Evolutionary conservation across 2,888 invertebrate species (phyloP).

Genomic region (Hypselothyrea guttata): DNA sequence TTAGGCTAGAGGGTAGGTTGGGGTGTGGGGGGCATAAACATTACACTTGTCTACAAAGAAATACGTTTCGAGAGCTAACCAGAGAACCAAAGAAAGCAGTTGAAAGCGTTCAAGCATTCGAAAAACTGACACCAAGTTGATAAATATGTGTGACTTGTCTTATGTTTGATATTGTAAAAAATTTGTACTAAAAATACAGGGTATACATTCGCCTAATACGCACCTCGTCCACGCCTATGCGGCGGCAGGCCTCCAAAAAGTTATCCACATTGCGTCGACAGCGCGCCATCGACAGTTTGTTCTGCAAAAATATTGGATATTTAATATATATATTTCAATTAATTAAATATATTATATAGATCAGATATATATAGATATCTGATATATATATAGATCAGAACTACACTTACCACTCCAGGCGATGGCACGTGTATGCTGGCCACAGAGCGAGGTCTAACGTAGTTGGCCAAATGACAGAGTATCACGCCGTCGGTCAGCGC

Average conservation of each 20-base stretch:
- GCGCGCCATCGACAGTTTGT: conserved; percentile 96
- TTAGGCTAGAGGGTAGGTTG: conserved; percentile 9
- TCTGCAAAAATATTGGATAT: too few relatives aligned
- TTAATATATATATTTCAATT: too few relatives aligned
- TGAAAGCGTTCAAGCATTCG: conserved; percentile 20
- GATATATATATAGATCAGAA: too few relatives aligned
- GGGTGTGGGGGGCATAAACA: conserved; percentile 13
- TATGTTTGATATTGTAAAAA: too few relatives aligned
- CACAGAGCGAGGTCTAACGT: conserved; percentile 94
- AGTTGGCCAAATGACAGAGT: conserved; percentile 96
- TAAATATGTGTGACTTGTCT: too few relatives aligned
- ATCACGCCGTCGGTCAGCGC: conserved; percentile 96
- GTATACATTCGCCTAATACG: conserved; percentile 74
- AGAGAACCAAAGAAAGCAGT: conserved; percentile 12
- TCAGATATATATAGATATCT: too few relatives aligned
- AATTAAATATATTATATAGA: too few relatives aligned
- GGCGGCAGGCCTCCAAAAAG: conserved; percentile 96
- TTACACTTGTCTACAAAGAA: too few relatives aligned
- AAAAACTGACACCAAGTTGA: conserved; percentile 22
- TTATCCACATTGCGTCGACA: conserved; percentile 97
- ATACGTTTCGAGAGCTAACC: too few relatives aligned
- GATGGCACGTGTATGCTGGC: conserved; percentile 97
- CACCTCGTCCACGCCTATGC: conserved; percentile 97
- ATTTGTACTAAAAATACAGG: too few relatives aligned
- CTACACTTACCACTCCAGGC: conserved; percentile 90